A percentile compares a stretch with the other conserved stretches of the same genome.
phyloP scores from a whole-genome alignment of 2,113 vertebrate genomes.

The Antigone vipio region DNA sequence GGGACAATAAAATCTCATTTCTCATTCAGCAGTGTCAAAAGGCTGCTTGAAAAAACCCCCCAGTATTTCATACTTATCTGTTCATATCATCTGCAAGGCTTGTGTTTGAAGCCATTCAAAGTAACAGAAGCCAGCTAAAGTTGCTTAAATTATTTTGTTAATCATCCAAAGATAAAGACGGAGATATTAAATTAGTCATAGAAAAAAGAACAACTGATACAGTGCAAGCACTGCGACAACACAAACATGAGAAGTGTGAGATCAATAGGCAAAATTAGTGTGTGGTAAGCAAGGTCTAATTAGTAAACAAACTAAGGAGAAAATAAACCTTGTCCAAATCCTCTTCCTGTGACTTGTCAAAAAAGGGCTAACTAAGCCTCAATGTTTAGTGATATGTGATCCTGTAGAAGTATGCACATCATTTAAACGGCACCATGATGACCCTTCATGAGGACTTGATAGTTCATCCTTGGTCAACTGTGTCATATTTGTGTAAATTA shows the following conservation, averaged over 20 bases:
- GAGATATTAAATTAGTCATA: background rate
- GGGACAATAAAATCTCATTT: conserved; percentile 9
- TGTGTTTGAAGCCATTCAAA: background rate
- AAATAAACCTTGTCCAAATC: background rate
- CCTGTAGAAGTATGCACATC: background rate
- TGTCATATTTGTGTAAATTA: background rate
- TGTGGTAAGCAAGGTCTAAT: background rate
- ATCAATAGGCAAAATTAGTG: background rate
- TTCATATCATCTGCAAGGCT: background rate
- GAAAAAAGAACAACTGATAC: background rate
- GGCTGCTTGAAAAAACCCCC: background rate
- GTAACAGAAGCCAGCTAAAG: background rate
- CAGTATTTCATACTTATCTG: background rate
- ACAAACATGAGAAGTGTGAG: background rate
- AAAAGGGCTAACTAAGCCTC: background rate
- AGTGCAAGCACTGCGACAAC: background rate
- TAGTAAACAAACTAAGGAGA: background rate
- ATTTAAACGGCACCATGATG: background rate
- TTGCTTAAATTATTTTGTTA: background rate
- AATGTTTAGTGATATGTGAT: background rate
- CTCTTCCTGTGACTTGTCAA: background rate
- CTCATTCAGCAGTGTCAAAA: background rate
- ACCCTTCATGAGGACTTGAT: background rate
- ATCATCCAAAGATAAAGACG: background rate
- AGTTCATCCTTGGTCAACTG: background rate